Evolutionary conservation across 2,113 vertebrate species (phyloP).

Genomic region (Otus sunia): DNA sequence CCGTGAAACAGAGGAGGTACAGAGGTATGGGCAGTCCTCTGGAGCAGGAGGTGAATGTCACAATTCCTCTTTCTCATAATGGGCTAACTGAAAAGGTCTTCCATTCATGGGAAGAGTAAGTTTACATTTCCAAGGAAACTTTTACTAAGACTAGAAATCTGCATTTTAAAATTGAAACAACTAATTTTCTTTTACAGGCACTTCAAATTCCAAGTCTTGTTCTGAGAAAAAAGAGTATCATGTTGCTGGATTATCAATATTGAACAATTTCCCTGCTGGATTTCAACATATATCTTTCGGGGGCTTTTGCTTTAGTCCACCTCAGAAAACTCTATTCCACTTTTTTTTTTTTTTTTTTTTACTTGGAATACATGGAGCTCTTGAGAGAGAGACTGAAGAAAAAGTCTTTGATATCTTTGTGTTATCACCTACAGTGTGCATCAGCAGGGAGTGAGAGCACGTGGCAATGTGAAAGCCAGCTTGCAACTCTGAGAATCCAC

Average conservation of each 20-base stretch:
- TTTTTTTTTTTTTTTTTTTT: too few relatives aligned
- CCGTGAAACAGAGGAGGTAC: not conserved
- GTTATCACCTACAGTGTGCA: not conserved
- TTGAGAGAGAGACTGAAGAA: not conserved
- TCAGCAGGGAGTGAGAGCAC: not conserved
- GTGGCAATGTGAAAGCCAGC: not conserved
- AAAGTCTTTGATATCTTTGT: not conserved
- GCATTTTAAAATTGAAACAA: not conserved
- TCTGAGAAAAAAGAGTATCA: not conserved
- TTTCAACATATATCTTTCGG: not conserved
- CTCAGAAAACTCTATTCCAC: not conserved
- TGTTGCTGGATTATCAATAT: not conserved
- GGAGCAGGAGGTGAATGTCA: not conserved
- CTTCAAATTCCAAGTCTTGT: not conserved
- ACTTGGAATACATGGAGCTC: not conserved
- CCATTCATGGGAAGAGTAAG: rapidly evolving
- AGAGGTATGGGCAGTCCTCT: not conserved
- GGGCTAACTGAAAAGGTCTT: not conserved
- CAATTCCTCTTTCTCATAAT: not conserved
- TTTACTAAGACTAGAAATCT: not conserved
- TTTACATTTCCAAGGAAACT: not conserved
- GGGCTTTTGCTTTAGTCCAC: not conserved
- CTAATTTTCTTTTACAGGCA: not conserved
- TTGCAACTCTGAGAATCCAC: not conserved
- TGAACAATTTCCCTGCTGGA: not conserved